A percentile compares a stretch with the other conserved stretches of the same genome.
Evolutionary conservation across 2,797 vertebrate genomes (phyloP).

Genomic region (Microctenopoma lineatum): DNA sequence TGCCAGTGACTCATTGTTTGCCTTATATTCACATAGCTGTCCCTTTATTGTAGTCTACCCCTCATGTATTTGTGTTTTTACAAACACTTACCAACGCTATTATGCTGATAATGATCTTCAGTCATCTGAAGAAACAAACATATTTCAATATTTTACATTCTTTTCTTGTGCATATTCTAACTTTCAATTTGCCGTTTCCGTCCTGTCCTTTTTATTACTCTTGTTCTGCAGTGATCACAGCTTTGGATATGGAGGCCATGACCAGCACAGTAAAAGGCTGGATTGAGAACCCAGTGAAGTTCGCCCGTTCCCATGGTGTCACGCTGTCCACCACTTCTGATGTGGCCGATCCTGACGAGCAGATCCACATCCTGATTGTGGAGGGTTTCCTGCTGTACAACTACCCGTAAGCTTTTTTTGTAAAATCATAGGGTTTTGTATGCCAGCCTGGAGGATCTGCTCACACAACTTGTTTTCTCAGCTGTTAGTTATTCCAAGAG

Average conservation of each 20-base stretch:
- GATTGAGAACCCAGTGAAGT: constrained; percentile 91
- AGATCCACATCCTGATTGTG: constrained; percentile 90
- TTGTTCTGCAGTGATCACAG: constrained; percentile 85
- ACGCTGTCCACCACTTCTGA: constrained; percentile 64
- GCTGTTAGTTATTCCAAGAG: not conserved
- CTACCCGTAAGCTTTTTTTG: constrained; percentile 81
- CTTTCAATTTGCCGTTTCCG: not conserved
- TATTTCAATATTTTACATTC: constrained; percentile 11
- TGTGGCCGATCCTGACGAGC: constrained; percentile 71
- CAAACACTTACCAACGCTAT: constrained; percentile 8
- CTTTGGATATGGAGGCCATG: constrained; percentile 97
- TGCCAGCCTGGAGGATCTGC: not conserved
- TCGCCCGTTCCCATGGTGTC: constrained; percentile 92
- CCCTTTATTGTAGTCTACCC: constrained; percentile 5
- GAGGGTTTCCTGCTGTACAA: constrained; percentile 97
- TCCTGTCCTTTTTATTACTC: constrained; percentile 16
- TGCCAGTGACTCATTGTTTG: constrained; percentile 58
- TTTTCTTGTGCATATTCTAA: constrained; percentile 37
- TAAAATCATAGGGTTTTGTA: not conserved
- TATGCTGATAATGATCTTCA: not conserved
- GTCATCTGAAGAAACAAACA: constrained; percentile 19
- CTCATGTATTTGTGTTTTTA: not conserved
- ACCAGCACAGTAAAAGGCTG: constrained; percentile 91
- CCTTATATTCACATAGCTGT: constrained; percentile 20
- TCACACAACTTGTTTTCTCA: not conserved